Evolutionary conservation across 2,797 vertebrate genomes (phyloP).

Genomic region (Ceryle rudis): DNA sequence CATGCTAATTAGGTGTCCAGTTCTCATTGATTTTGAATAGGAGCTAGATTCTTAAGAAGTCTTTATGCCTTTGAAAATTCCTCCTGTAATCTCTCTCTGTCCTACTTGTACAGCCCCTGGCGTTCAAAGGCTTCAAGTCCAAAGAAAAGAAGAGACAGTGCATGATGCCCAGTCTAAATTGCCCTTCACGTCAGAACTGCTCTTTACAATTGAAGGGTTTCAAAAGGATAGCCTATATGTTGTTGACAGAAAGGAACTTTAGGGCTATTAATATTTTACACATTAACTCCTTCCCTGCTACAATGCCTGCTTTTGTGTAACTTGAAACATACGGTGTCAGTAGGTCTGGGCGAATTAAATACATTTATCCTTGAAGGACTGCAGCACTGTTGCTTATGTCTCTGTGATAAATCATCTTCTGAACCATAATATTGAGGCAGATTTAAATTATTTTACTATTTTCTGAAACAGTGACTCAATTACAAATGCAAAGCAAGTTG

Average conservation of each 20-base stretch:
- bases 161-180: not conserved
- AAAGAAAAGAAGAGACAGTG: not conserved
- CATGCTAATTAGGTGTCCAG: constrained; percentile 39
- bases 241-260: not conserved
- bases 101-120: not conserved
- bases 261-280: not conserved
- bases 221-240: not conserved
- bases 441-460: not conserved
- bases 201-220: not conserved
- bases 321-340: not conserved
- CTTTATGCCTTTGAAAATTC: constrained; percentile 23
- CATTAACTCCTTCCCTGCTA: not conserved
- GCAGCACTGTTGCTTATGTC: not conserved
- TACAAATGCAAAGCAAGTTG: not conserved
- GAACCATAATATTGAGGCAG: not conserved
- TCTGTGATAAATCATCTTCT: not conserved
- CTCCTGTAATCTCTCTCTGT: not conserved
- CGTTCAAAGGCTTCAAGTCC: not conserved
- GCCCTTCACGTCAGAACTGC: not conserved
- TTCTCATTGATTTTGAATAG: constrained; percentile 19
- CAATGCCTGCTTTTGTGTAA: not conserved
- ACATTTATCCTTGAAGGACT: not conserved
- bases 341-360: not conserved
- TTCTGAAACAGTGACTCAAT: not conserved
- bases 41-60: constrained; percentile 4